A percentile compares a stretch with the other conserved stretches of the same genome.
Conservation (phyloP, 2,888 invertebrate species). For the Nesidiocoris tenuis region DNA sequence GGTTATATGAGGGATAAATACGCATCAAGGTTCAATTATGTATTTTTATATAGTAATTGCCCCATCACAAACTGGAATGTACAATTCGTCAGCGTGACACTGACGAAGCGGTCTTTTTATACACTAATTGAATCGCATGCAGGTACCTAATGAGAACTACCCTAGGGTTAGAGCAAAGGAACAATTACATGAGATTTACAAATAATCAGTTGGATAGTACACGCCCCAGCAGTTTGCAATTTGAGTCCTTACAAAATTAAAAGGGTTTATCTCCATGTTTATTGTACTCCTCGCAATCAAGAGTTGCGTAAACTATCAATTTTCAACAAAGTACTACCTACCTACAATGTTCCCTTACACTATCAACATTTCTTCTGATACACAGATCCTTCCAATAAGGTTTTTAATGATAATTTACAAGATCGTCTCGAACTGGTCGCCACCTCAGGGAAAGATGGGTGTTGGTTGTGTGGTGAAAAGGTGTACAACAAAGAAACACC, state of each 20-base stretch:
- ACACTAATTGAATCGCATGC: constrained; percentile 37
- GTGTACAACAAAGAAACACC: too few relatives aligned
- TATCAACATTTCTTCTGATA: background rate
- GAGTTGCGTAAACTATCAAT: constrained; percentile 18
- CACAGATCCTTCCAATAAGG: background rate
- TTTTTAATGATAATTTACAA: background rate
- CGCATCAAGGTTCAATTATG: constrained; percentile 28
- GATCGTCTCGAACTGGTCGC: background rate
- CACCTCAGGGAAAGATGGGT: background rate
- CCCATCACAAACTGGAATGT: constrained; percentile 39
- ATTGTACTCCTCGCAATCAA: background rate
- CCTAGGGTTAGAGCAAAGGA: background rate
- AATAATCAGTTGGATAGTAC: background rate
- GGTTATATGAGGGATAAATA: too few relatives aligned
- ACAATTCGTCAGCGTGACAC: constrained; percentile 19
- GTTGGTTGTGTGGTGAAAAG: too few relatives aligned
- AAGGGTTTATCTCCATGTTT: background rate
- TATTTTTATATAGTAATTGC: constrained; percentile 19
- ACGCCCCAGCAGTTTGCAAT: background rate
- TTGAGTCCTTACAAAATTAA: background rate
- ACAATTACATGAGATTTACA: background rate
- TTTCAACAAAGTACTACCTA: constrained; percentile 27
- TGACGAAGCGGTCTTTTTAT: constrained; percentile 33
- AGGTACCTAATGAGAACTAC: constrained; percentile 23
- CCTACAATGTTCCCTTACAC: constrained; percentile 19